A percentile compares a stretch with the other conserved stretches of the same genome.
phyloP scores from a whole-genome alignment of 2,113 vertebrate genomes.

The Ceyx melanurus region DNA sequence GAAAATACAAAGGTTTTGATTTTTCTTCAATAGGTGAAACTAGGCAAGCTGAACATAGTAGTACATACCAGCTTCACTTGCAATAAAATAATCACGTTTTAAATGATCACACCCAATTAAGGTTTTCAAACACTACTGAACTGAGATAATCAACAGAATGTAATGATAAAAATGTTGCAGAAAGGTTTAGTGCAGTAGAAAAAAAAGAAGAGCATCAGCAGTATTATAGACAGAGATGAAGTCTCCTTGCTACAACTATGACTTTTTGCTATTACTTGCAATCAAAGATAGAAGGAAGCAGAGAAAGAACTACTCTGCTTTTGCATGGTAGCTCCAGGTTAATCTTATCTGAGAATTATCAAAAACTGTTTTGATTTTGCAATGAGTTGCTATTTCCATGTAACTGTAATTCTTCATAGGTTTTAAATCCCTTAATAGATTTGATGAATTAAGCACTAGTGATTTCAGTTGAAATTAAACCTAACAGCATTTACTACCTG shows the following conservation, averaged over 20 bases:
- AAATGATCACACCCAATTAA: background rate
- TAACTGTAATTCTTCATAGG: background rate
- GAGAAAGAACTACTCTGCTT: background rate
- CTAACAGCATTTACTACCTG: background rate
- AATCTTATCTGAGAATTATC: background rate
- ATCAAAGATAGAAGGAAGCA: background rate
- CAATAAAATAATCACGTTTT: background rate
- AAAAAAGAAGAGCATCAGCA: too few species aligned
- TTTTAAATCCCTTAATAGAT: background rate
- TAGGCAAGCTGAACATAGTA: background rate
- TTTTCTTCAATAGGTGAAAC: background rate
- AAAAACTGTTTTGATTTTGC: background rate
- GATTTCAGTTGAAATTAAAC: background rate
- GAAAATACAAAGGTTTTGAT: background rate
- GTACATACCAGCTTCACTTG: background rate
- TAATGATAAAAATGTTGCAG: background rate
- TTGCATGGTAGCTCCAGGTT: background rate
- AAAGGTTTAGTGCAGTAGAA: background rate
- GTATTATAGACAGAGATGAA: background rate
- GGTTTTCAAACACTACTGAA: background rate
- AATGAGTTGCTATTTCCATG: background rate
- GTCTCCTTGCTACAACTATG: background rate
- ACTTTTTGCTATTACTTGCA: background rate
- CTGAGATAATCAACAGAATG: background rate
- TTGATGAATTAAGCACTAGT: background rate